phyloP scores from a whole-genome alignment of 2,888 invertebrate species.

The Synergus japonicus region DNA sequence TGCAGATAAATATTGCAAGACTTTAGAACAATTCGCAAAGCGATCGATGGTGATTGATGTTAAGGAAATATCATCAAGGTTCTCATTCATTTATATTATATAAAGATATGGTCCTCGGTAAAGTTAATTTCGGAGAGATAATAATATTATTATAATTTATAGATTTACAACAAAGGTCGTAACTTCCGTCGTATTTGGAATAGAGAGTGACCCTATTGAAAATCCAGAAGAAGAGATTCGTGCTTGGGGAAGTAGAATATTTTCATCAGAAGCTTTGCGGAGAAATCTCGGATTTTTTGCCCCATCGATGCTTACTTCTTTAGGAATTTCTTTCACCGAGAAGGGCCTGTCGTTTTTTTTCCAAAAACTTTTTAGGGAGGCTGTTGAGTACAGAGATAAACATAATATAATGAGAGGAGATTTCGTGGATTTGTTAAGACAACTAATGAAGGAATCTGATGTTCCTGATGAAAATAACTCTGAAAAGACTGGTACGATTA shows the following conservation, averaged over 20 bases:
- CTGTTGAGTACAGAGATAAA: conserved; percentile 63
- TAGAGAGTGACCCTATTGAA: conserved; percentile 58
- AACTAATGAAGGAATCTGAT: conserved; percentile 60
- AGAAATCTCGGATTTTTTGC: conserved; percentile 55
- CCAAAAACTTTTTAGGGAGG: conserved; percentile 62
- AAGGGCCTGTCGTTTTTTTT: conserved; percentile 65
- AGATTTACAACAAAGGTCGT: conserved; percentile 63
- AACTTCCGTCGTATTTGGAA: conserved; percentile 63
- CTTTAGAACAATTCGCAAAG: conserved; percentile 40
- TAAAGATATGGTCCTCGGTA: background rate
- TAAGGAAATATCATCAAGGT: conserved; percentile 49
- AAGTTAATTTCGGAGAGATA: background rate
- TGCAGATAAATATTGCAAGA: conserved; percentile 50
- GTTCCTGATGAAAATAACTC: conserved; percentile 35
- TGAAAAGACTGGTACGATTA: background rate
- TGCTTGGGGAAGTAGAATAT: conserved; percentile 59
- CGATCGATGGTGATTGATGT: conserved; percentile 41
- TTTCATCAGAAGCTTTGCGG: conserved; percentile 54
- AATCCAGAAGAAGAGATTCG: conserved; percentile 64
- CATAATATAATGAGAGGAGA: conserved; percentile 66
- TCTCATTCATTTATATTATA: background rate
- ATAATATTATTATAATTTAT: background rate
- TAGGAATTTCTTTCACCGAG: conserved; percentile 51
- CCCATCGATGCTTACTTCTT: conserved; percentile 52
- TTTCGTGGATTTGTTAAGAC: conserved; percentile 67